Evolutionary conservation across 2,888 invertebrate genomes (phyloP).

Genomic region (Ptilodon capucinus): DNA sequence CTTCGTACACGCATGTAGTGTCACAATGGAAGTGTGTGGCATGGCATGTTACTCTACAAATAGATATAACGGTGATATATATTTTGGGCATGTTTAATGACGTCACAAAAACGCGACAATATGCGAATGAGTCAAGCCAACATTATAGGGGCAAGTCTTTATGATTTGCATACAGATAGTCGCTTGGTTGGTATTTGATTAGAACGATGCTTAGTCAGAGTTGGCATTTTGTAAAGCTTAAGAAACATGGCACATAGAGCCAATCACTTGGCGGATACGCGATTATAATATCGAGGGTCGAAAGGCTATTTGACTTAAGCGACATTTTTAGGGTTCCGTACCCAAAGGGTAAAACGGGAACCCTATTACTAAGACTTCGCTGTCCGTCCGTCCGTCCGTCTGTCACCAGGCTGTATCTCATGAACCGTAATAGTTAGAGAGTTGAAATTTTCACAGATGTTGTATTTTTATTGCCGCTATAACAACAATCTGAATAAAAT

Average conservation of each 20-base stretch:
- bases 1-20: no score
- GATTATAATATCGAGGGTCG: no score
- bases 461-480: no score
- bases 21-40: not conserved
- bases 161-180: constrained; percentile 1
- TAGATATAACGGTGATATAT: not conserved
- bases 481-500: no score
- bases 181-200: not conserved
- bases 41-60: not conserved
- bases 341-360: no score
- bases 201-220: not conserved
- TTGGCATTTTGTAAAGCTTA: not conserved
- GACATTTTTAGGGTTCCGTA: no score
- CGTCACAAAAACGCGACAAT: not conserved
- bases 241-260: not conserved
- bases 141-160: not conserved
- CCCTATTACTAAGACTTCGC: no score
- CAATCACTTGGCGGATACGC: not conserved
- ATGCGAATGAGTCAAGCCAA: not conserved
- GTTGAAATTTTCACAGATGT: no score
- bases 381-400: no score
- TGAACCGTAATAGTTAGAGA: no score
- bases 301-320: no score
- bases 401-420: no score
- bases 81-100: not conserved